Evolutionary conservation across 35 echinoderm and acorn worm species (phyloP).

Genomic region (Lytechinus variegatus): DNA sequence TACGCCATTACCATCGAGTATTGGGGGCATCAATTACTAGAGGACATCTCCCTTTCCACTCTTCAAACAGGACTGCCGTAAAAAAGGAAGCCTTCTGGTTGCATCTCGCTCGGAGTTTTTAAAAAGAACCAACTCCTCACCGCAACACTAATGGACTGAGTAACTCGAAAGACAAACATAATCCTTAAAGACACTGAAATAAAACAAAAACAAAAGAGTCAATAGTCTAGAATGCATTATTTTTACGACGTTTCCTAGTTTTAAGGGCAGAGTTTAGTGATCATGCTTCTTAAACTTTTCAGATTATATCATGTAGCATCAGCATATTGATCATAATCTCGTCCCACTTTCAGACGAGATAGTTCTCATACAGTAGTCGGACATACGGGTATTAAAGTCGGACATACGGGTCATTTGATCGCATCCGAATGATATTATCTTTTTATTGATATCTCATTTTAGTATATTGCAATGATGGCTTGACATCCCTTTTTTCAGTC

Average conservation of each 20-base stretch:
- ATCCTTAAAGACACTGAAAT: background rate
- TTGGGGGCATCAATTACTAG: background rate
- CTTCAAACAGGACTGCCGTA: background rate
- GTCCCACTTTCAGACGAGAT: too few relatives aligned
- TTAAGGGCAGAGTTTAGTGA: background rate
- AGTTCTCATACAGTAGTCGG: too few relatives aligned
- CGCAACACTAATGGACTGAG: background rate
- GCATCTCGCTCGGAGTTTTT: background rate
- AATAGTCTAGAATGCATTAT: background rate
- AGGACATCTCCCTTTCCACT: background rate
- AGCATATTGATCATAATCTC: background rate
- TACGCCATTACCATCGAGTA: background rate
- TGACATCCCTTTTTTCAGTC: too few relatives aligned
- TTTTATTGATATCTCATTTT: too few relatives aligned
- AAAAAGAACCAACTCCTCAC: background rate
- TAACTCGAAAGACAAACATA: conserved; percentile 13
- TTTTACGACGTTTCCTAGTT: background rate
- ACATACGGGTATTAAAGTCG: too few relatives aligned
- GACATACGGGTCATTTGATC: too few relatives aligned
- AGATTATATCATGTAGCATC: background rate
- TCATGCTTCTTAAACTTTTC: background rate
- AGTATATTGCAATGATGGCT: too few relatives aligned
- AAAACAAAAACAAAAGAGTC: background rate
- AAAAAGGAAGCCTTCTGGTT: background rate
- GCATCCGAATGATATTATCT: too few relatives aligned